A percentile compares a stretch with the other conserved stretches of the same genome.
Conservation (phyloP, 2,113 vertebrate genomes). For the Catharus minimus region DNA sequence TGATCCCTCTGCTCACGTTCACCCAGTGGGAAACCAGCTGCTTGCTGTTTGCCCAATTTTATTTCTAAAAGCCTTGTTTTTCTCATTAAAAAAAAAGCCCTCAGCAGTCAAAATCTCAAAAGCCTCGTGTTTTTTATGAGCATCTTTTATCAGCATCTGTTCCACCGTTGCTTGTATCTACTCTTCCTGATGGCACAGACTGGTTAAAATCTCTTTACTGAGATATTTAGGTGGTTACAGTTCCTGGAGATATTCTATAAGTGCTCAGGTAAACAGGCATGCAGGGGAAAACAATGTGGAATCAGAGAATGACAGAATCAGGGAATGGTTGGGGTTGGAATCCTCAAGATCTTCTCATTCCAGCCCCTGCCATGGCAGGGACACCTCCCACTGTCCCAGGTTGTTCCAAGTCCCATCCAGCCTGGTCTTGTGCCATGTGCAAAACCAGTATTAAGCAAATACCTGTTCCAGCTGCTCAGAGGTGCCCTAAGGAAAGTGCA, state of each 20-base stretch:
- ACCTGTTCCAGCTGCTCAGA: neutral
- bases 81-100: neutral
- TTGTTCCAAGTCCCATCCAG: neutral
- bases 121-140: neutral
- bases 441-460: neutral
- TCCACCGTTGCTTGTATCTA: neutral
- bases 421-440: neutral
- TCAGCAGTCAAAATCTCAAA: neutral
- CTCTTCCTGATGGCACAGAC: neutral
- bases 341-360: fast-evolving
- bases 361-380: neutral
- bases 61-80: neutral
- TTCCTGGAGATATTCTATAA: neutral
- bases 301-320: neutral
- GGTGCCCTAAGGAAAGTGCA: neutral
- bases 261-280: neutral
- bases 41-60: neutral
- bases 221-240: neutral
- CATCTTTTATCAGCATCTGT: neutral
- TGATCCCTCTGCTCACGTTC: neutral
- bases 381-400: neutral
- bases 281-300: neutral
- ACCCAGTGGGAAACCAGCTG: neutral
- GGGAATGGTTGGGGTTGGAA: neutral
- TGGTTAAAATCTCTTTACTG: neutral